Evolutionary conservation across 2,888 invertebrate genomes (phyloP), one percentile per base, ranked within the genome.

Genomic region (Eupelmus urozonus): DNA sequence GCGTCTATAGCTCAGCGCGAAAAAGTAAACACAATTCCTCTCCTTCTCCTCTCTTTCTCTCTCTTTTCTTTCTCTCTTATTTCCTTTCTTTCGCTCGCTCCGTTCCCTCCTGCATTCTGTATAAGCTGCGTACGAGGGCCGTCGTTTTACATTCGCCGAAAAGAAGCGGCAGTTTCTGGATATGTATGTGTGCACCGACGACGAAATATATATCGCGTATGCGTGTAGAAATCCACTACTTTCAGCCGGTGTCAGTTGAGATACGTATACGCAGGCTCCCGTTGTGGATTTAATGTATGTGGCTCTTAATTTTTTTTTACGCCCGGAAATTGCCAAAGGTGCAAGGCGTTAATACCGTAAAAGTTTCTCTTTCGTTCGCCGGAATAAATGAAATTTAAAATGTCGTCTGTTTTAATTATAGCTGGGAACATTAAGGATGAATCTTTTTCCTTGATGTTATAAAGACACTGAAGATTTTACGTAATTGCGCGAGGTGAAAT

Each of bases 21-120:
- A 76, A 76, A 76, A 71, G 71, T 65, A 76, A 71, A 76, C 70
- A 71, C 63, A 49, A 57, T 70, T 70, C 29, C 34, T 51, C 45
- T 42, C 49, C 27, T 40, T 49, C 42, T 42, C 70, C 11, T 13
- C 18, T 29, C 51, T 23, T 63, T 20, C 45, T 2, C 5, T 20
- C 9, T 16, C 13, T 7, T 20, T 7, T 3, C 51, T 34, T 11
- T 16, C 42, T 27, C 16, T 18, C 59, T 67, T 74, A 25, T 66
- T 67, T 67, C 57, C 66, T 25, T 42, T 42, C 42, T 20, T 71
- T 13, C 45, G 5, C 25, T 49, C 49, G 13, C 49, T 2, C 49
- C n/a, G 16, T 16, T n/a, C n/a, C 0, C 49, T 49, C 29, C 5
- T 18, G 62, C 62, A 60, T 59, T 71, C 18, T 40, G 34, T 59